A percentile compares a stretch with the other conserved stretches of the same genome.
These are phyloP conservation scores for Eupsilia transversa DNA, from an alignment of 2,888 invertebrate species.

Conservation along the genomic window DNA sequence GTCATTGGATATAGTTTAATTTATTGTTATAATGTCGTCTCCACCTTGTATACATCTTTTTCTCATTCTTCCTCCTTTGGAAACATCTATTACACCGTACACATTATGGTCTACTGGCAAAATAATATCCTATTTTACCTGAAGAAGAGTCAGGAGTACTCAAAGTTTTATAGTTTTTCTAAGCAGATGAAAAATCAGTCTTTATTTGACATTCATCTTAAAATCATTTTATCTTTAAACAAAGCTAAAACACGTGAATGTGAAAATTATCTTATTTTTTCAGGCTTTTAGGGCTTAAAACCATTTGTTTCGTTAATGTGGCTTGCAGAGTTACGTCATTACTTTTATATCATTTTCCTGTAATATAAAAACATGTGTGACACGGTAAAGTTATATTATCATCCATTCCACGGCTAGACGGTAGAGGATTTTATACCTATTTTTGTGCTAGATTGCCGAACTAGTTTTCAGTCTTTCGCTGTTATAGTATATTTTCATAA, in stretches of 20 bases:
- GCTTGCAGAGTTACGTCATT: conserved; percentile 21
- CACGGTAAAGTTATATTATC: too few relatives aligned
- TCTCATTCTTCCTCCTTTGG: too few relatives aligned
- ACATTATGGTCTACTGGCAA: not conserved
- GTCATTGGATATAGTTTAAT: too few relatives aligned
- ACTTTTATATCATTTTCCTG: conserved; percentile 29
- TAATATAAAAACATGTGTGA: not conserved
- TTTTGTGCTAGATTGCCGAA: too few relatives aligned
- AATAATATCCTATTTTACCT: not conserved
- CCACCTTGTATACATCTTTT: not conserved
- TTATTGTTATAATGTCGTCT: too few relatives aligned
- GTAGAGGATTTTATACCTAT: too few relatives aligned
- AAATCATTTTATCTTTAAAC: conserved; percentile 34
- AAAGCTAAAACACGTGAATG: conserved; percentile 35
- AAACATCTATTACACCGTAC: not conserved
- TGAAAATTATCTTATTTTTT: conserved; percentile 52
- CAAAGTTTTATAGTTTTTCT: not conserved
- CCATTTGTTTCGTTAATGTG: conserved; percentile 22
- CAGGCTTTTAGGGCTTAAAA: conserved; percentile 47
- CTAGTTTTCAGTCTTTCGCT: too few relatives aligned
- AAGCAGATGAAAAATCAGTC: conserved; percentile 23
- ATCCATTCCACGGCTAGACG: too few relatives aligned
- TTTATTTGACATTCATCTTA: conserved; percentile 25
- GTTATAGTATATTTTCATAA: too few relatives aligned
- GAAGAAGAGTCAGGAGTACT: not conserved